Evolutionary conservation across 2,888 invertebrate genomes (phyloP).

Genomic region (Chouioia cunea): DNA sequence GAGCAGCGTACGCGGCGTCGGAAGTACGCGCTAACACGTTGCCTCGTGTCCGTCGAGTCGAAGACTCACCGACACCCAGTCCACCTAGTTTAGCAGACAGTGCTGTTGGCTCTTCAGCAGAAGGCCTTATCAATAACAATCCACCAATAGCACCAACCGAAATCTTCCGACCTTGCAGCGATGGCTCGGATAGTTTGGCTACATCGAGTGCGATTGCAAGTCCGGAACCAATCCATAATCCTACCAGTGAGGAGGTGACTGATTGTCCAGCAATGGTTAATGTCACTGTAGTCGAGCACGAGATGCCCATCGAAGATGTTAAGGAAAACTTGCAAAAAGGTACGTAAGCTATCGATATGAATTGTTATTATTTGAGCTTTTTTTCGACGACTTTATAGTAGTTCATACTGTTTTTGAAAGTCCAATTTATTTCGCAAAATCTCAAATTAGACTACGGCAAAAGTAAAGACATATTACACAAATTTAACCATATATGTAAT

Average conservation of each 20-base stretch:
- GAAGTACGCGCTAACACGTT: slow-evolving; percentile 64
- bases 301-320: neutral
- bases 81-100: slow-evolving; percentile 73
- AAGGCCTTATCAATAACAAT: slow-evolving; percentile 65
- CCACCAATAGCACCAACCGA: slow-evolving; percentile 41
- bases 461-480: too few species aligned
- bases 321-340: slow-evolving; percentile 37
- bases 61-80: slow-evolving; percentile 59
- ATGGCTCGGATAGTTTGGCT: slow-evolving; percentile 68
- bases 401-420: too few species aligned
- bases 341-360: slow-evolving; percentile 2
- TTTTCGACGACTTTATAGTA: too few species aligned
- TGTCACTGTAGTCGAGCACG: neutral
- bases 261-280: too few species aligned
- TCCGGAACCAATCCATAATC: slow-evolving; percentile 66
- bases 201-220: slow-evolving; percentile 70
- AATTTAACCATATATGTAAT: too few species aligned
- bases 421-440: too few species aligned
- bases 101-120: slow-evolving; percentile 73
- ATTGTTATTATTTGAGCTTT: too few species aligned
- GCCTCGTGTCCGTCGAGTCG: slow-evolving; percentile 61
- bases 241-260: neutral
- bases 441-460: too few species aligned
- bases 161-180: slow-evolving; percentile 63
- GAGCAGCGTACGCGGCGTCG: slow-evolving; percentile 44